These are phyloP conservation scores for Montipora capitata DNA, from an alignment of 92 coral and sea anemone species.

Conservation along the genomic window DNA sequence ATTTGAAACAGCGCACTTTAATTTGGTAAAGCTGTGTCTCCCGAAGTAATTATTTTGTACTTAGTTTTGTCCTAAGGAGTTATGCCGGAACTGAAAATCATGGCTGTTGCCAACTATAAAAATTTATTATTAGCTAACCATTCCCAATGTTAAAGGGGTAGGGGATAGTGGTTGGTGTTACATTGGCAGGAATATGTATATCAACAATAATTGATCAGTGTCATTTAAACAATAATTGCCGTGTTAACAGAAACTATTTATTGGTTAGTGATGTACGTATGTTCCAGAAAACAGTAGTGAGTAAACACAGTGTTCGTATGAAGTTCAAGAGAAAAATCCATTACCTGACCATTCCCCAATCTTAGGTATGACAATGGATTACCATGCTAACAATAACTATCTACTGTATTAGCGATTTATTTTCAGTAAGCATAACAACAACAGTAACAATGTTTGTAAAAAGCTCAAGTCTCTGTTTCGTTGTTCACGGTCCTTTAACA, in stretches of 20 bases:
- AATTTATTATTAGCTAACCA: too few species aligned
- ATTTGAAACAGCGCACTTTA: constrained; percentile 1
- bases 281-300: too few species aligned
- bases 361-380: not conserved
- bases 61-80: not conserved
- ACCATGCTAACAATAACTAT: not conserved
- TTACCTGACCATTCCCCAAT: not conserved
- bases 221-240: too few species aligned
- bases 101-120: too few species aligned
- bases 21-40: not conserved
- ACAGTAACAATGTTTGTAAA: not conserved
- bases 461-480: not conserved
- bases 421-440: not conserved
- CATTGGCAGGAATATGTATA: not conserved
- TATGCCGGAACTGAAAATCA: not conserved
- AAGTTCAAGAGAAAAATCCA: not conserved
- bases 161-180: too few species aligned
- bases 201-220: not conserved
- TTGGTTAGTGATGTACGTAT: too few species aligned
- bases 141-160: too few species aligned
- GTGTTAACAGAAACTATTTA: too few species aligned
- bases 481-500: too few species aligned
- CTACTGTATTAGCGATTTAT: not conserved
- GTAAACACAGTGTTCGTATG: too few species aligned
- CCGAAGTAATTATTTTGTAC: not conserved